Evolutionary conservation across 2,113 vertebrate genomes (phyloP), one percentile per base, ranked within the genome.

Genomic region (Ahaetulla prasina): DNA sequence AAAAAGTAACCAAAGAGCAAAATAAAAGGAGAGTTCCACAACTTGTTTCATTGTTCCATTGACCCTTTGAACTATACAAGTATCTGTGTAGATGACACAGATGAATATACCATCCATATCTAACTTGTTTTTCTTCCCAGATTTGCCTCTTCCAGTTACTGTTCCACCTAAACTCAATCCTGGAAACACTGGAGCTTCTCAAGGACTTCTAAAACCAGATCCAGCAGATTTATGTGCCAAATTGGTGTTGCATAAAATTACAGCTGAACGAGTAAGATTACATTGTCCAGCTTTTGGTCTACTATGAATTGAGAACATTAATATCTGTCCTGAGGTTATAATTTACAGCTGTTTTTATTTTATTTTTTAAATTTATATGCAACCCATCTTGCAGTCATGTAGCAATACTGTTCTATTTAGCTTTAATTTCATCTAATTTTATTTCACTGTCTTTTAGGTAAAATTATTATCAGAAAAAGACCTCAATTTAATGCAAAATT

Each of bases 221-320:
- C 89, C 97, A 2, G 43, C 95, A 0, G 94, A 96, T 1, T 93
- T 98, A 10, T 96, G 96, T 0, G 95, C 98, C 52, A 97, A 94
- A 50, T 94, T 99, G 90, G 95, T 98, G 57, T 93, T 98, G 87
- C 97, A 98, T 95, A 98, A 95, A 68, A 97, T 98, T 94, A 95
- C 96, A 0, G 97, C 98, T 8, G 96, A 98, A 88, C 97, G 98
- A 98, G 98, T 98, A 94, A 95, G 92, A 50, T 1, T 84, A 90
- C 3, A 0, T n/a, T 52, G 53, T 0, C 3, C 60, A 27, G 80
- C 27, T 45, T 57, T 55, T 45, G 35, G 52, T 57, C 49, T 11
- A 30, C 89, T 55, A 0, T 85, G 35, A 8, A 84, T 22, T 88
- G 57, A 57, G 6, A 84, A 92, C 52, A 54, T 54, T 49, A 47